Percentiles rank a stretch among this genome's conserved stretches.
These are phyloP conservation scores for Melanchra persicariae DNA, from an alignment of 2,888 invertebrate genomes.

Conservation along the genomic window DNA sequence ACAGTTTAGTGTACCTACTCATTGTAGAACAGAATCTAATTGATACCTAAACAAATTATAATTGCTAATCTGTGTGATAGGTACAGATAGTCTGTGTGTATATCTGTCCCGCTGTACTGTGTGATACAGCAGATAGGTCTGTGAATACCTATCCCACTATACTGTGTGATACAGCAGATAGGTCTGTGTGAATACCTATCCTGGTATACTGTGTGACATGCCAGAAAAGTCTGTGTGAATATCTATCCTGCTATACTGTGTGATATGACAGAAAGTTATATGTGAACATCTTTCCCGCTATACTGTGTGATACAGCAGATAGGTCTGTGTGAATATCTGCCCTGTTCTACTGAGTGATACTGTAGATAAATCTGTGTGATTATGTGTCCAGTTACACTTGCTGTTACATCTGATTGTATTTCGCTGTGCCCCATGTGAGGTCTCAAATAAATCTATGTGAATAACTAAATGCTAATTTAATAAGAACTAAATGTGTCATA, in stretches of 20 bases:
- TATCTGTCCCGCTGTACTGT: not conserved
- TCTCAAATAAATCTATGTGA: no score
- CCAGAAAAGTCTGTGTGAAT: not conserved
- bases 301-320: no score
- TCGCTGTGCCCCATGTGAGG: no score
- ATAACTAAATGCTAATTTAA: no score
- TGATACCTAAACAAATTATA: no score
- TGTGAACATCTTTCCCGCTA: not conserved
- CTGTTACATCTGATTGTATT: no score
- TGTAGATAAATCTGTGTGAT: no score
- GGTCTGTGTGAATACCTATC: not conserved
- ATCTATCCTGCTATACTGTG: not conserved
- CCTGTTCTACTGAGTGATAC: no score
- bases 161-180: not conserved
- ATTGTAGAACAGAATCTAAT: not conserved
- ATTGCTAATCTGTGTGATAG: no score
- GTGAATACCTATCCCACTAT: not conserved
- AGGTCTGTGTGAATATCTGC: not conserved
- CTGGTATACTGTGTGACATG: not conserved
- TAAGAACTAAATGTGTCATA: no score
- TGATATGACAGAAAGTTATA: not conserved
- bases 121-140: not conserved
- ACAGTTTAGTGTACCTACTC: not conserved
- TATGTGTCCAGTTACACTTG: no score
- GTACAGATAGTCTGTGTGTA: not conserved